Percentiles rank a stretch among this genome's conserved stretches.
These are phyloP conservation scores for Drosophila ogumai DNA, from an alignment of 1,140 invertebrate genomes.

Conservation along the genomic window DNA sequence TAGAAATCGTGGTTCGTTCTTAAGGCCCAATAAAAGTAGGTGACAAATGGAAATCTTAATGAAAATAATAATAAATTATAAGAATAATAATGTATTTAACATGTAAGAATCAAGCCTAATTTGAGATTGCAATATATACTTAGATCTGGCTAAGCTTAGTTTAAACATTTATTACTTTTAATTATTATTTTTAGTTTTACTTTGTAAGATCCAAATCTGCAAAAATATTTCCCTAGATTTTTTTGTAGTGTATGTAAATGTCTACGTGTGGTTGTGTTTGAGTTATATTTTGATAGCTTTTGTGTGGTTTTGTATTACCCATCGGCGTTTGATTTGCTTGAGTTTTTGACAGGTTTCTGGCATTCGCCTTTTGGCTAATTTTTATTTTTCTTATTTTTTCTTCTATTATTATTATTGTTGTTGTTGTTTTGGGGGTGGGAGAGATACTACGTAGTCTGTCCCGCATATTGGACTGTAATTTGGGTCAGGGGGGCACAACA, in stretches of 20 bases:
- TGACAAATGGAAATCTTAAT: background rate
- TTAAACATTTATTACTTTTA: background rate
- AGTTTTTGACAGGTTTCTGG: conserved; percentile 66
- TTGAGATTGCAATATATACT: background rate
- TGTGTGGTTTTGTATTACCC: conserved; percentile 70
- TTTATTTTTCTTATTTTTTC: conserved; percentile 27
- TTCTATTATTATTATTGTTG: background rate
- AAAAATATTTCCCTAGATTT: background rate
- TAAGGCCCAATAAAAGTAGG: background rate
- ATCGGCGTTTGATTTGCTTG: conserved; percentile 60
- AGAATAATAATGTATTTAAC: background rate
- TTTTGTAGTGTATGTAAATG: background rate
- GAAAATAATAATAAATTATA: background rate
- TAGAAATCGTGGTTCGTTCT: background rate
- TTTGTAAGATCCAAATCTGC: background rate
- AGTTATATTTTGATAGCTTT: conserved; percentile 50
- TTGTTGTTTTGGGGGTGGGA: conserved; percentile 32
- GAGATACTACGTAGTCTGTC: conserved; percentile 13
- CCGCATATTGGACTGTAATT: conserved; percentile 29
- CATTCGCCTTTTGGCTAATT: conserved; percentile 54
- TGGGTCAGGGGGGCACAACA: conserved; percentile 29
- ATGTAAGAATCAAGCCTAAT: background rate
- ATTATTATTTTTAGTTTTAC: background rate
- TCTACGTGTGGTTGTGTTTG: conserved; percentile 13
- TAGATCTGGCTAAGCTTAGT: background rate